A percentile compares a stretch with the other conserved stretches of the same genome.
phyloP scores from a whole-genome alignment of 2,888 invertebrate species.

The Heliconius cydno region DNA sequence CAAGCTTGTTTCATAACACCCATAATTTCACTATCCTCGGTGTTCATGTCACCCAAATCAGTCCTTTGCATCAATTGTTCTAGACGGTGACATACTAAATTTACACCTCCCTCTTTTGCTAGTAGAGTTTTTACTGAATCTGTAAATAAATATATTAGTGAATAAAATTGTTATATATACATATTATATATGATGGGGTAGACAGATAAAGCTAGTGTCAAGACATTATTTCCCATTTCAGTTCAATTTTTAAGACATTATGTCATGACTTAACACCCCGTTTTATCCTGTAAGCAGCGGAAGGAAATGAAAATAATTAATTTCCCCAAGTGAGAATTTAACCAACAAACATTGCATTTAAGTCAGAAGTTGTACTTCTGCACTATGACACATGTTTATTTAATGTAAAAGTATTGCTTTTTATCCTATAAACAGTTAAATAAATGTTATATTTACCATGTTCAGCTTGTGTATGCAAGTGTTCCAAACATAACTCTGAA shows the following conservation, averaged over 20 bases:
- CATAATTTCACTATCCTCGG: constrained; percentile 67
- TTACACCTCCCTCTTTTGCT: constrained; percentile 89
- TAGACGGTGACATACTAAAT: constrained; percentile 88
- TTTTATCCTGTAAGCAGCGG: too few relatives aligned
- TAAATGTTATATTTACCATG: constrained; percentile 81
- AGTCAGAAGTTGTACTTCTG: neutral
- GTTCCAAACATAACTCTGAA: constrained; percentile 89
- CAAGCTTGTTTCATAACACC: constrained; percentile 91
- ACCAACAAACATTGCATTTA: too few relatives aligned
- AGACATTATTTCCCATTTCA: too few relatives aligned
- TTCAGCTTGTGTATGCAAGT: constrained; percentile 89
- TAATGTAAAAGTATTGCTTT: neutral
- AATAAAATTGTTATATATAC: too few relatives aligned
- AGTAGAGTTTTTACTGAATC: constrained; percentile 90
- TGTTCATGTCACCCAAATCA: constrained; percentile 72
- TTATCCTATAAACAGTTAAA: neutral
- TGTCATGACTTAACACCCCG: too few relatives aligned
- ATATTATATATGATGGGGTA: too few relatives aligned
- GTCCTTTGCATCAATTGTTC: constrained; percentile 77
- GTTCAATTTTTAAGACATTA: too few relatives aligned
- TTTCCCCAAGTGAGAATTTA: too few relatives aligned
- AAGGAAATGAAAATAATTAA: too few relatives aligned
- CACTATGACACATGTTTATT: neutral
- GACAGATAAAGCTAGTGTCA: too few relatives aligned
- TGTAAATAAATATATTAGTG: constrained; percentile 55